Evolutionary conservation across 1,140 invertebrate species (phyloP), one percentile per base, ranked within the genome.

Genomic region (Campoletis sonorensis): DNA sequence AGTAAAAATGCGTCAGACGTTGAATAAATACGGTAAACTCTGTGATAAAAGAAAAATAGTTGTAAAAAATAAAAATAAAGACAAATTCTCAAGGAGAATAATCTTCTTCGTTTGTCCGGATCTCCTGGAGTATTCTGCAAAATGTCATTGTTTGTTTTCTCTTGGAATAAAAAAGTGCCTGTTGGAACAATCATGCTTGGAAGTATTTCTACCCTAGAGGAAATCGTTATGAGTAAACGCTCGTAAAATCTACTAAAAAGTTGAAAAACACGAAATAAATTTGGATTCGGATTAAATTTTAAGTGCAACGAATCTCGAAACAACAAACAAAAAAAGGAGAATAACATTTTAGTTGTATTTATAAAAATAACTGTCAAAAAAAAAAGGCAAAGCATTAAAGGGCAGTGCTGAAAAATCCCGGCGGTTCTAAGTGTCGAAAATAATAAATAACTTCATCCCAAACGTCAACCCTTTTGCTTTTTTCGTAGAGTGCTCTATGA

Each of bases 361-460:
- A 7, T 15, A 73, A 58, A n/a, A n/a, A n/a, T n/a, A n/a, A n/a
- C n/a, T n/a, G n/a, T n/a, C n/a, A n/a, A n/a, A n/a, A n/a, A n/a
- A 21, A 8, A 16, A 73, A 73, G 71, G 40, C 37, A 73, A 73
- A 73, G 71, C 71, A 40, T 73, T 73, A 73, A 73, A 40, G 71
- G 71, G 71, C 15, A 40, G 33, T 49, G 68, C 68, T 71, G 33
- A 23, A 15, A 30, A 73, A 49, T 73, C n/a, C 37, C 23, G 5
- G 40, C 71, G 7, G 40, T 45, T 45, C 40, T 45, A 45, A 45
- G 40, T 45, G 40, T 45, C 4, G 40, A 45, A 4, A 45, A 58
- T 21, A 58, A 58, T 58, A 58, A n/a, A 58, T 45, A 4, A 58
- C 54, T 58, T 58, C 18, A 58, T 58, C 54, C 54, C 54, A 58